Conservation (phyloP, 2,113 vertebrate species). For the Pseudois nayaur region DNA sequence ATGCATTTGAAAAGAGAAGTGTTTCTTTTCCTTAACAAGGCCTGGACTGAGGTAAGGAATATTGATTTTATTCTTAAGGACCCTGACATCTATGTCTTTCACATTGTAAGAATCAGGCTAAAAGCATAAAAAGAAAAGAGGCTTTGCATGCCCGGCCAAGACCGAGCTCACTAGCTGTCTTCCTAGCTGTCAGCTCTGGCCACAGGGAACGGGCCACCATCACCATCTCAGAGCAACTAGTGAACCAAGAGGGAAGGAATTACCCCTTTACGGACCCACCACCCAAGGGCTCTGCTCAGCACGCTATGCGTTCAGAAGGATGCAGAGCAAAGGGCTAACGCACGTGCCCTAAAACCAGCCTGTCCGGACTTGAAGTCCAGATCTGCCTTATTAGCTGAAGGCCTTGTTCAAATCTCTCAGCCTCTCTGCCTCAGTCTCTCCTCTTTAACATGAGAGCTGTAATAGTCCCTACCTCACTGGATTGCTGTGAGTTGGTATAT, state of each 20-base stretch:
- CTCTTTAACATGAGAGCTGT: not conserved
- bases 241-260: not conserved
- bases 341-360: not conserved
- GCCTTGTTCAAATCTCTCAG: not conserved
- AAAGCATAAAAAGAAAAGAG: not conserved
- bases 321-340: no score
- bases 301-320: fast-evolving
- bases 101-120: not conserved
- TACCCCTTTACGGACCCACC: not conserved
- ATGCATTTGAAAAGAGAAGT: not conserved
- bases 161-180: not conserved
- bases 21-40: not conserved
- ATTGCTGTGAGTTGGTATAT: no score
- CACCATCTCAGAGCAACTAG: not conserved
- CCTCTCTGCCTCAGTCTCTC: not conserved
- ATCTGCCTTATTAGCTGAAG: not conserved
- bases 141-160: not conserved
- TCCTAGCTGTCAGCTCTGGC: not conserved
- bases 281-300: not conserved
- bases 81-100: not conserved
- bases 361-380: not conserved
- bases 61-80: not conserved
- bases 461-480: fast-evolving
- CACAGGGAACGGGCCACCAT: not conserved
- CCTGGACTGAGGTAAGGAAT: not conserved